Evolutionary conservation across 2,888 invertebrate genomes (phyloP).

Genomic region (Dendrolimus houi): DNA sequence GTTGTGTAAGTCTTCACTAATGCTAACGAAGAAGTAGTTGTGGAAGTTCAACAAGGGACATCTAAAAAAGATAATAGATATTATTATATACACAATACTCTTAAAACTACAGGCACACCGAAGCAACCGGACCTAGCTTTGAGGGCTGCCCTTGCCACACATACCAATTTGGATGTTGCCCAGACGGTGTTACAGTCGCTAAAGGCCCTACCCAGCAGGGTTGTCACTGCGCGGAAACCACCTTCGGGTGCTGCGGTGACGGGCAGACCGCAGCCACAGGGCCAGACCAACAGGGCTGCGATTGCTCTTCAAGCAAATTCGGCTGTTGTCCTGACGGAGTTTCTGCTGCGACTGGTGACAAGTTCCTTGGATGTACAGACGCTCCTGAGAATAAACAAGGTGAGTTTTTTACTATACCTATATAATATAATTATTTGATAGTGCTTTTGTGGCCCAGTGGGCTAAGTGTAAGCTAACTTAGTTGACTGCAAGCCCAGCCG

Average conservation of each 20-base stretch:
- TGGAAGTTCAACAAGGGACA: too few relatives aligned
- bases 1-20: too few relatives aligned
- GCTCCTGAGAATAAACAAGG: slow-evolving; percentile 82
- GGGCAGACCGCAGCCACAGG: slow-evolving; percentile 87
- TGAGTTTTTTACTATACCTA: slow-evolving; percentile 21
- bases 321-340: slow-evolving; percentile 93
- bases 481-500: too few relatives aligned
- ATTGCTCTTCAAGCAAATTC: slow-evolving; percentile 84
- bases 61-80: too few relatives aligned
- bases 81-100: too few relatives aligned
- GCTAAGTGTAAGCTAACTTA: not conserved
- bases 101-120: slow-evolving; percentile 65
- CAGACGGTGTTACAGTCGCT: slow-evolving; percentile 86
- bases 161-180: slow-evolving; percentile 93
- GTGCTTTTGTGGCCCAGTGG: not conserved
- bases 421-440: not conserved
- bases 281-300: slow-evolving; percentile 86
- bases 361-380: slow-evolving; percentile 89
- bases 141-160: slow-evolving; percentile 91
- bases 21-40: too few relatives aligned
- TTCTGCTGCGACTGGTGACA: slow-evolving; percentile 85
- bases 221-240: slow-evolving; percentile 85
- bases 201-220: slow-evolving; percentile 79
- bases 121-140: slow-evolving; percentile 85
- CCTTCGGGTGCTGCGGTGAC: slow-evolving; percentile 91